Conservation (phyloP, 2,797 vertebrate genomes). For the Melanogrammus aeglefinus region DNA sequence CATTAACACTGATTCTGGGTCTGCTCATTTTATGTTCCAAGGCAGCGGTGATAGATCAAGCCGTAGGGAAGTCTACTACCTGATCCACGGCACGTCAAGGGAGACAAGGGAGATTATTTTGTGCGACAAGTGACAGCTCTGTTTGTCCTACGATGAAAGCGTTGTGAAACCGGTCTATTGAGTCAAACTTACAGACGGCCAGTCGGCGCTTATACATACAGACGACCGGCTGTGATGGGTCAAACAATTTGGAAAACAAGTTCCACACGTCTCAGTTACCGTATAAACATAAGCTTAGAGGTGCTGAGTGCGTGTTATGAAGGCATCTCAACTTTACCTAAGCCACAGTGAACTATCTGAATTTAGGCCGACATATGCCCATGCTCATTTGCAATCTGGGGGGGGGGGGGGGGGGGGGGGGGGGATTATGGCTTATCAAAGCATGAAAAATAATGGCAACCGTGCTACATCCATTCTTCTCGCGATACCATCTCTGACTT, state of each 20-base stretch:
- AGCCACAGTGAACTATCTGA: not conserved
- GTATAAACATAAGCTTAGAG: not conserved
- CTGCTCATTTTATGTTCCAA: not conserved
- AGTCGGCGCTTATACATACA: not conserved
- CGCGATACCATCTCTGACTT: not conserved
- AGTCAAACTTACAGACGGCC: not conserved
- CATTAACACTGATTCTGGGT: not conserved
- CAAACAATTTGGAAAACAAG: no score
- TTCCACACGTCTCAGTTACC: no score
- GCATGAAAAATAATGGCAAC: conserved; percentile 4
- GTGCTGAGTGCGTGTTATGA: not conserved
- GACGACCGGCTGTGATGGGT: no score
- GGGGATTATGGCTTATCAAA: conserved; percentile 1
- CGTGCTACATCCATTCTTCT: not conserved
- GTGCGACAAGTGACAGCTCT: not conserved
- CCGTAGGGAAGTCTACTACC: not conserved
- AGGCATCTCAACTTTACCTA: not conserved
- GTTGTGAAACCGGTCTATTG: not conserved
- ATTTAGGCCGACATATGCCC: not conserved
- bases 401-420: no score
- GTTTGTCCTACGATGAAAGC: not conserved
- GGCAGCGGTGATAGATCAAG: not conserved
- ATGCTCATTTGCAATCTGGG: not conserved
- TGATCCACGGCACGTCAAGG: not conserved
- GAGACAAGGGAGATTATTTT: not conserved